phyloP scores from a whole-genome alignment of 2,797 vertebrate species.

The Kryptolebias ocellatus region DNA sequence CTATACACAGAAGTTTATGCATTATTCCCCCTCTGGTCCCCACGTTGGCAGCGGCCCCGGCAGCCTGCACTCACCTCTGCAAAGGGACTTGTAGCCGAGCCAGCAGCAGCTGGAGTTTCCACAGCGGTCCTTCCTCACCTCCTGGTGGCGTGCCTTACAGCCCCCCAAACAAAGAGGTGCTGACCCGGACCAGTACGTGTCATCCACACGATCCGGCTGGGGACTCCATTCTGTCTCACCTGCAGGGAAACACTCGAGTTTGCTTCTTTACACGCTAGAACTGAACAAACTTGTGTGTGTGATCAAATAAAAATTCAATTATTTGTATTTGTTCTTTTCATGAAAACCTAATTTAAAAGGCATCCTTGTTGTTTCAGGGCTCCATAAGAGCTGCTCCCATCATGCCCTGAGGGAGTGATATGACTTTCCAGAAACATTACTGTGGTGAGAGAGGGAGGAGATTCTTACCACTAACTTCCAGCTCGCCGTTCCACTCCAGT shows the following conservation, averaged over 20 bases:
- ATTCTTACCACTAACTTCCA: constrained; percentile 78
- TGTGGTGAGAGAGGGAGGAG: constrained; percentile 6
- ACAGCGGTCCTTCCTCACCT: constrained; percentile 85
- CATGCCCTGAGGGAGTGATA: too few species aligned
- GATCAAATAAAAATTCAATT: neutral
- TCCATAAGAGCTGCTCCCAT: too few species aligned
- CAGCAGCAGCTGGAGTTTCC: constrained; percentile 88
- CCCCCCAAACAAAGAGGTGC: constrained; percentile 85
- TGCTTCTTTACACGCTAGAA: neutral
- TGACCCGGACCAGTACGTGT: constrained; percentile 87
- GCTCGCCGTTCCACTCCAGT: constrained; percentile 54
- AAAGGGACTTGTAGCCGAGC: constrained; percentile 87
- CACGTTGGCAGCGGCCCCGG: too few species aligned
- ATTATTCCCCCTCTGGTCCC: too few species aligned
- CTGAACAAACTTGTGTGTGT: neutral
- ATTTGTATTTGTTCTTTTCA: neutral
- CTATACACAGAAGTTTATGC: too few species aligned
- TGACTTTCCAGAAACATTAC: neutral
- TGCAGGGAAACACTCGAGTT: constrained; percentile 29
- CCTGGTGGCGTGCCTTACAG: constrained; percentile 82
- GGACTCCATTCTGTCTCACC: constrained; percentile 63
- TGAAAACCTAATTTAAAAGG: neutral
- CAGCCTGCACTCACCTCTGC: constrained; percentile 75
- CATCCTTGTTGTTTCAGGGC: too few species aligned
- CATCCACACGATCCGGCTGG: constrained; percentile 47